Percentiles rank a stretch among this genome's conserved stretches.
phyloP scores from a whole-genome alignment of 2,797 vertebrate genomes.

The Petrocephalus sullivani region DNA sequence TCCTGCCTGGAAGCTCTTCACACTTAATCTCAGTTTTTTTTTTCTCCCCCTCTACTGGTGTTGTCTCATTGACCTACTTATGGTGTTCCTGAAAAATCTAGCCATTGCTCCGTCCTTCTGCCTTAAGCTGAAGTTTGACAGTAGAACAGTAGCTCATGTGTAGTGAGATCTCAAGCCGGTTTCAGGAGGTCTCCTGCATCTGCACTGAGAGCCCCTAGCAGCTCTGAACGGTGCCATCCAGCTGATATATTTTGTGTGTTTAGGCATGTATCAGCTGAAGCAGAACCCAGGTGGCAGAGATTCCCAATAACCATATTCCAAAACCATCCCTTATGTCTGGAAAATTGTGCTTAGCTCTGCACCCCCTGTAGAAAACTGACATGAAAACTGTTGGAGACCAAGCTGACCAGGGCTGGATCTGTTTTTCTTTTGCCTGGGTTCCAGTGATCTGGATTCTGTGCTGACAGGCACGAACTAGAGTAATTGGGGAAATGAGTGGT shows the following conservation, averaged over 20 bases:
- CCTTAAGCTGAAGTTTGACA: not conserved
- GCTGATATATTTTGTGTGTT: not conserved
- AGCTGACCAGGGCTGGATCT: not conserved
- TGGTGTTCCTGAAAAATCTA: conserved; percentile 58
- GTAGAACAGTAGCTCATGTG: not conserved
- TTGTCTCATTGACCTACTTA: conserved; percentile 65
- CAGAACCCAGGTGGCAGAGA: not conserved
- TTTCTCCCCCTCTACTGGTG: conserved; percentile 24
- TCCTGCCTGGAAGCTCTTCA: conserved; percentile 55
- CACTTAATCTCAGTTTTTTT: conserved; percentile 54
- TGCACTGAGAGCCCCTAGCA: not conserved
- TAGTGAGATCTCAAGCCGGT: not conserved
- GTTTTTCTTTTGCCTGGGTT: not conserved
- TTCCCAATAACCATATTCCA: not conserved
- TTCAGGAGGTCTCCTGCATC: not conserved
- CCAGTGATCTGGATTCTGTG: not conserved
- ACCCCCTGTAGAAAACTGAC: not conserved
- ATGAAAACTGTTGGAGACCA: not conserved
- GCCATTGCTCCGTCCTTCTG: conserved; percentile 36
- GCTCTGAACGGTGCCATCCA: not conserved
- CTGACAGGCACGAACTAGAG: not conserved
- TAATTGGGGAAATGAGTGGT: not conserved
- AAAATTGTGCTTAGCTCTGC: not conserved
- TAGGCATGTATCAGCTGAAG: not conserved
- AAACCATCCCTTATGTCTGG: not conserved